phyloP scores from a whole-genome alignment of 2,888 invertebrate genomes.

The Apamea anceps region DNA sequence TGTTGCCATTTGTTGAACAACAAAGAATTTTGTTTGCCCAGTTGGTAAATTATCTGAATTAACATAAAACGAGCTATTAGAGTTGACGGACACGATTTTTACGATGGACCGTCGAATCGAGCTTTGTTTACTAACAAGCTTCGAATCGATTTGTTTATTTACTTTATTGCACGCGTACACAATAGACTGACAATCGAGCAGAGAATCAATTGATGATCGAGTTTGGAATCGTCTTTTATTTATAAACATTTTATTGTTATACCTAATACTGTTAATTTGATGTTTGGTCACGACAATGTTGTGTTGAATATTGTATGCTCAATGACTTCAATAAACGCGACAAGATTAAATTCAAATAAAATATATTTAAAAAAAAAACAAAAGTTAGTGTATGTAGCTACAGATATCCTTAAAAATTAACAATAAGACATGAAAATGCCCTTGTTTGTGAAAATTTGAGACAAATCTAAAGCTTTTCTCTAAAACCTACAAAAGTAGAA shows the following conservation, averaged over 20 bases:
- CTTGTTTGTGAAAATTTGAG: background rate
- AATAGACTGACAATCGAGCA: conserved; percentile 15
- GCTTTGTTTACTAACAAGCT: conserved; percentile 49
- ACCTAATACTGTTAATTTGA: background rate
- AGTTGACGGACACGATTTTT: conserved; percentile 36
- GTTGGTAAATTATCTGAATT: conserved; percentile 21
- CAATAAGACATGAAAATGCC: too few relatives aligned
- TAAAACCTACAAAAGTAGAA: background rate
- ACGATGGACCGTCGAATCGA: conserved; percentile 19
- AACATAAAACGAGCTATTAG: conserved; percentile 25
- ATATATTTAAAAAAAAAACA: too few relatives aligned
- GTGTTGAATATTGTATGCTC: background rate
- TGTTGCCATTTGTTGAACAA: conserved; percentile 26
- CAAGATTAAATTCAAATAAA: background rate
- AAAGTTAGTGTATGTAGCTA: too few relatives aligned
- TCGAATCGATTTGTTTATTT: conserved; percentile 44
- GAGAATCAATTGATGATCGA: conserved; percentile 11
- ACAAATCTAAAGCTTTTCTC: background rate
- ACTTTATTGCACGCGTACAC: conserved; percentile 4
- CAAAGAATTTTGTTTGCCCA: conserved; percentile 34
- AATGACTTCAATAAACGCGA: background rate
- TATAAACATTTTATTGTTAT: conserved; percentile 25
- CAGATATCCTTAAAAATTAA: too few relatives aligned
- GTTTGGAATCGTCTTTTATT: conserved; percentile 28
- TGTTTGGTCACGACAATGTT: background rate